Base-by-base conservation (phyloP, 2,888 invertebrate species). In the Philereme vetulata region DNA sequence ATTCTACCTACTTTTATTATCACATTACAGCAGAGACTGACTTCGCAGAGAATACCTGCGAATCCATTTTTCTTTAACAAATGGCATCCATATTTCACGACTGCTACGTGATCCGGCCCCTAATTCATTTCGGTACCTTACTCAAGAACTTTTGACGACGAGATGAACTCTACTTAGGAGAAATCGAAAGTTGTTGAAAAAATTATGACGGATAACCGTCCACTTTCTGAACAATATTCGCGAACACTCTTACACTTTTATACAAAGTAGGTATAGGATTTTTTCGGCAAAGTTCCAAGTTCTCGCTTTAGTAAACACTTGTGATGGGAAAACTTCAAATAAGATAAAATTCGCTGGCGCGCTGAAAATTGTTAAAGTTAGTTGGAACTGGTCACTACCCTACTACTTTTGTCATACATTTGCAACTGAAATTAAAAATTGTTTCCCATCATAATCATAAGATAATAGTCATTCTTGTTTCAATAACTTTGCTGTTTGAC, bases 41-140 rank as follows among this genome's bases (percentile, higher is more conserved):
- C 56, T 61, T 62, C 35, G 56, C 54, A 48, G 45, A 62, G 46
- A 58, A 62, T 58, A 71, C 71, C 70, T 65, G 59, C 51, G 52
- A 62, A 62, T 65, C 46, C 58, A 66, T 65, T 65, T 76, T 70
- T 72, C 65, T 58, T 63, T 64, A 64, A 70, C 70, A 68, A 76
- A 71, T 73, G 71, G 72, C 65, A 67, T 74, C 77, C 77, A 74
- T 82, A 80, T 77, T 80, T 82, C 79, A 81, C 74, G 75, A 68
- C 66, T 56, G 60, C 64, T 68, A 83, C 84, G 84, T 84, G 82
- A 76, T 75, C 70, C 67, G 75, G 70, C 61, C 77, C 68, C 70
- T 70, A 71, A 81, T 78, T 75, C 64, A 66, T 60, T 57, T 61
- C 47, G 47, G 51, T 60, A 64, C 64, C 53, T 64, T 67, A 65